Evolutionary conservation across 2,888 invertebrate genomes (phyloP).

Genomic region (Physocephala rufipes): DNA sequence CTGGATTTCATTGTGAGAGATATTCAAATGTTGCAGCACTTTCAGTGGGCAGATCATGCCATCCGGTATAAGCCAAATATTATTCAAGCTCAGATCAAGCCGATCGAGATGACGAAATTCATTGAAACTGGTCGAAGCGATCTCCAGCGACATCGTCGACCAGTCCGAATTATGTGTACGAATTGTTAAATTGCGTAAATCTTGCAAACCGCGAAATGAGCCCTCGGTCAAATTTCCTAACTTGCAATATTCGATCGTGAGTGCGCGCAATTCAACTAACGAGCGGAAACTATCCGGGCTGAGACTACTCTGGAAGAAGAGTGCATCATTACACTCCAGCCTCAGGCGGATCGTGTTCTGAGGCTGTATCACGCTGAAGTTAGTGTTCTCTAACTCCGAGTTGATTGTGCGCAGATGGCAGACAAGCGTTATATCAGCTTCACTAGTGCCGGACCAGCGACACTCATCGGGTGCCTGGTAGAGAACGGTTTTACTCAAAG

Average conservation of each 20-base stretch:
- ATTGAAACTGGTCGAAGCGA: slow-evolving; percentile 81
- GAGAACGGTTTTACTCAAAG: slow-evolving; percentile 64
- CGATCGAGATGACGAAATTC: slow-evolving; percentile 82
- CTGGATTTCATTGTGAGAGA: slow-evolving; percentile 87
- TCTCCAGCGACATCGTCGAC: slow-evolving; percentile 85
- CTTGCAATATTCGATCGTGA: slow-evolving; percentile 88
- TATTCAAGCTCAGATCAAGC: slow-evolving; percentile 86
- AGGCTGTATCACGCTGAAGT: slow-evolving; percentile 86
- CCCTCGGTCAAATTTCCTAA: slow-evolving; percentile 84
- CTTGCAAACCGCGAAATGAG: slow-evolving; percentile 81
- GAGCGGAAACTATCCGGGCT: slow-evolving; percentile 83
- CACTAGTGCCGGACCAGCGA: slow-evolving; percentile 64
- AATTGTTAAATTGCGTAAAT: slow-evolving; percentile 85
- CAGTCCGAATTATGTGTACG: slow-evolving; percentile 86
- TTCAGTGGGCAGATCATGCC: slow-evolving; percentile 85
- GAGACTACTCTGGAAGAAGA: slow-evolving; percentile 82
- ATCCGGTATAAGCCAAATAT: slow-evolving; percentile 88
- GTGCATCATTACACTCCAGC: slow-evolving; percentile 82
- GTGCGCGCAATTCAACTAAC: slow-evolving; percentile 80
- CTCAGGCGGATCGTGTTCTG: slow-evolving; percentile 83
- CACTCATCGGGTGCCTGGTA: slow-evolving; percentile 90
- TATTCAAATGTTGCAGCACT: slow-evolving; percentile 81
- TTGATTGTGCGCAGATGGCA: slow-evolving; percentile 85
- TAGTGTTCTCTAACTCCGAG: slow-evolving; percentile 87
- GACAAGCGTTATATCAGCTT: slow-evolving; percentile 75